Base-by-base conservation (phyloP, 2,888 invertebrate species). In the Leptothorax acervorum region DNA sequence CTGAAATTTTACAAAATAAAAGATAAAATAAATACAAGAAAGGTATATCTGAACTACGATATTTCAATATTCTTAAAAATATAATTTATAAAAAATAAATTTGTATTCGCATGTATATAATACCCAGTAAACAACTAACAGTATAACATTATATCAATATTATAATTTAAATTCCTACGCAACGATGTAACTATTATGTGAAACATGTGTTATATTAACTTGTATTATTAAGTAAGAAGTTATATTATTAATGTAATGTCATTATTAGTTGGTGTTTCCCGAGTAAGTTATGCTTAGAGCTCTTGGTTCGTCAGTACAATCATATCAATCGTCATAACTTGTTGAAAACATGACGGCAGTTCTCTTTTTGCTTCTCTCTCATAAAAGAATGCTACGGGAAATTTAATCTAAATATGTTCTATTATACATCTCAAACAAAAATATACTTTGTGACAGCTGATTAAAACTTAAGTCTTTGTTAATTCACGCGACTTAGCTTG, bases 381-480 rank as follows among this genome's bases (percentile, higher is more conserved):
- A 15, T n/a, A 9, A 48, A 63, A 35, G 2, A 48, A 35, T 63
- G 15, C 15, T 11, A 23, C 23, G 23, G 23, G 15, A 51, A 65
- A 48, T 75, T 45, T 42, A 48, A 35, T 9, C 12, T 70, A 53
- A 70, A 42, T 31, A 11, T 8, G 12, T 15, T 1, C 11, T 3
- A 23, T 23, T 23, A 23, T 23, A 15, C 6, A 39, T 28, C 45
- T 45, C 2, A 28, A 42, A n/a, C 51, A 68, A 51, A 65, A 68
- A 39, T 39, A 2, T n/a, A 31, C 4, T 42, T 60, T 0, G 23
- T 39, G 45, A 28, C 23, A 35, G 45, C 57, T 45, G 45, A 71
- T 57, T 57, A 79, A 79, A 73, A 57, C 60, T 73, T 78, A 48
- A 23, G 35, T 35, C 35, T 35, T 35, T 35, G 23, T 78, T 45